phyloP scores from a whole-genome alignment of 2,888 invertebrate genomes.

The Lingula anatina region DNA sequence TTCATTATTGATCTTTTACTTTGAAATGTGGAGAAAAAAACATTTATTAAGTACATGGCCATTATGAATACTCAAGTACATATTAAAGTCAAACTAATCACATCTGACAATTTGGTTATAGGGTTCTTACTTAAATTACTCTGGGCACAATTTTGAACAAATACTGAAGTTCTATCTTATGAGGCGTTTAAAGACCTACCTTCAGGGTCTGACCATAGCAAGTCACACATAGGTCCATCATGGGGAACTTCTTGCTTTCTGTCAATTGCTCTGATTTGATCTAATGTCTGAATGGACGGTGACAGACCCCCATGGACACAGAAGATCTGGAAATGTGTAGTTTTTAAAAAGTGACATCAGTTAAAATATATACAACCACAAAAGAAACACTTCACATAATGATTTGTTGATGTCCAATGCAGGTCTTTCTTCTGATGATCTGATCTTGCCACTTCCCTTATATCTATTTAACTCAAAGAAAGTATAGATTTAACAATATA shows the following conservation, averaged over 20 bases:
- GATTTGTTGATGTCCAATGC: no score
- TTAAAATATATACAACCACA: no score
- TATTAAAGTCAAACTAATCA: neutral
- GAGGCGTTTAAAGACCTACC: constrained; percentile 55
- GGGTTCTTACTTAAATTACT: neutral
- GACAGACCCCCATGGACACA: constrained; percentile 99
- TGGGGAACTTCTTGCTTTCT: constrained; percentile 85
- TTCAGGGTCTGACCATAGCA: constrained; percentile 99
- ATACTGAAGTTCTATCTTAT: neutral
- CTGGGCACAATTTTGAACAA: neutral
- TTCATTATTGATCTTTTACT: no score
- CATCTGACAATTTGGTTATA: neutral
- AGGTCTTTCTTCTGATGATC: no score
- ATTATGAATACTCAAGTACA: no score
- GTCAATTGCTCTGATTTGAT: constrained; percentile 97
- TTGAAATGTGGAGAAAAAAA: no score
- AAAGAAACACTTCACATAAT: no score
- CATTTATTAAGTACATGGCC: no score
- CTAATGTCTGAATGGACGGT: constrained; percentile 96
- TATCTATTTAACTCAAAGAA: no score
- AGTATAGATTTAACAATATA: no score
- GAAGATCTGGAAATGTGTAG: constrained; percentile 71
- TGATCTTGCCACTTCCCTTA: no score
- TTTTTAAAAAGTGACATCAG: no score
- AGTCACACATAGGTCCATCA: constrained; percentile 89